Evolutionary conservation across 2,797 vertebrate genomes (phyloP), one percentile per base, ranked within the genome.

Genomic region (Amniataba percoides): DNA sequence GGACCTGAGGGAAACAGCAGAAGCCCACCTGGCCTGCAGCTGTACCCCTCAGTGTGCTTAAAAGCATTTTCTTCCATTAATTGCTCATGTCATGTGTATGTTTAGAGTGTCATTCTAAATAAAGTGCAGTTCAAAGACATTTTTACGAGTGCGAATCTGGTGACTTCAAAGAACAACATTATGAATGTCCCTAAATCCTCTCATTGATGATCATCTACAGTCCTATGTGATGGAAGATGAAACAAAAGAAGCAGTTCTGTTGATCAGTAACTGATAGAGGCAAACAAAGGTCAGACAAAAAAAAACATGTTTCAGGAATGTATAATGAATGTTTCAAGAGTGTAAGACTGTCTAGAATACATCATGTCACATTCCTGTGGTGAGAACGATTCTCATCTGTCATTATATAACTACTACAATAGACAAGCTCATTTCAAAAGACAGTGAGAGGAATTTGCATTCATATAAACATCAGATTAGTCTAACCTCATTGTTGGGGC

Each of bases 21-120:
- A 92, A 21, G 90, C 93, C 67, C 94, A 95, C 74, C 53, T 94
- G 2, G 90, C 88, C 53, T 95, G 94, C 79, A 92, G 79, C 75
- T 95, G 95, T 79, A 89, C 79, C 7, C 43, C 90, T 61, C 88
- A 92, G 71, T 95, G 95, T 76, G 74, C 77, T 71, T 94, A 92
- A 83, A 1, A 42, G 49, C 3, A 61, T 4, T 34, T 36, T 53
- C 2, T 52, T 34, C 23, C 60, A 19, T 77, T 62, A 60, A 15
- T 21, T 3, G 62, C 16, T 66, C 42, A 55, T 13, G 43, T 52
- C 45, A 49, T 63, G 49, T 81, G 21, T 70, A 60, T 51, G 18
- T 68, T 78, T 71, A 36, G 5, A 78, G 56, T 74, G 18, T 70
- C 23, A 81, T 36, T 61, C 79, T 77, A 80, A 89, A 89, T 89